Evolutionary conservation across 2,113 vertebrate species (phyloP).

Genomic region (Takifugu flavidus): DNA sequence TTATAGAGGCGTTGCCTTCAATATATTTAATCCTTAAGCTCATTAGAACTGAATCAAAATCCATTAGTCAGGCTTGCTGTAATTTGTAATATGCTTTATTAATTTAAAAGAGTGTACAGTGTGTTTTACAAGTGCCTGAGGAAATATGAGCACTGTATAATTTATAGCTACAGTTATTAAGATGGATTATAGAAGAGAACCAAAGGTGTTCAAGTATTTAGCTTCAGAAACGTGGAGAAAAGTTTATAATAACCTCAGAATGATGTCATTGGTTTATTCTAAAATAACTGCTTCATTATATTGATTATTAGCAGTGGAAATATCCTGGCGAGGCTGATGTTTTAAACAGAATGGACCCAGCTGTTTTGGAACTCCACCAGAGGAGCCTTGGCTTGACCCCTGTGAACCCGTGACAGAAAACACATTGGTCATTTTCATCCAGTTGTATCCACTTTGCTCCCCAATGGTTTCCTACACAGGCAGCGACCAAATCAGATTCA

Average conservation of each 20-base stretch:
- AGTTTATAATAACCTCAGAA: neutral
- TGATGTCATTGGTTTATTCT: neutral
- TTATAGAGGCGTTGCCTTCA: no score
- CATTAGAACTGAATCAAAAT: no score
- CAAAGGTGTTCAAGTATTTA: neutral
- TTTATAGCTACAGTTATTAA: neutral
- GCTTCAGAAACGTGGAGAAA: neutral
- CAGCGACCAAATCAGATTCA: no score
- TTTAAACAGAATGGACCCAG: slow-evolving; percentile 4
- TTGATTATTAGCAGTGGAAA: slow-evolving; percentile 19
- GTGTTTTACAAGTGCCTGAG: neutral
- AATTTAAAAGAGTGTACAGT: neutral
- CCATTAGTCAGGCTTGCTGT: neutral
- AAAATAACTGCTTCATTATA: slow-evolving; percentile 14
- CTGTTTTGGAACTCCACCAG: slow-evolving; percentile 45
- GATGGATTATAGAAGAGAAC: neutral
- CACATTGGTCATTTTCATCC: slow-evolving; percentile 46
- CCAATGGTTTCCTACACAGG: no score
- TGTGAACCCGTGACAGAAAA: slow-evolving; percentile 36
- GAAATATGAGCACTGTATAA: neutral
- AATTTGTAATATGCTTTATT: neutral
- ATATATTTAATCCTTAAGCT: no score
- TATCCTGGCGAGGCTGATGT: neutral
- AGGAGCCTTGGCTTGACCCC: slow-evolving; percentile 38
- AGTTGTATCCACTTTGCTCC: no score